These are phyloP conservation scores for Shinisaurus crocodilurus DNA, from an alignment of 2,113 vertebrate species.

Conservation along the genomic window DNA sequence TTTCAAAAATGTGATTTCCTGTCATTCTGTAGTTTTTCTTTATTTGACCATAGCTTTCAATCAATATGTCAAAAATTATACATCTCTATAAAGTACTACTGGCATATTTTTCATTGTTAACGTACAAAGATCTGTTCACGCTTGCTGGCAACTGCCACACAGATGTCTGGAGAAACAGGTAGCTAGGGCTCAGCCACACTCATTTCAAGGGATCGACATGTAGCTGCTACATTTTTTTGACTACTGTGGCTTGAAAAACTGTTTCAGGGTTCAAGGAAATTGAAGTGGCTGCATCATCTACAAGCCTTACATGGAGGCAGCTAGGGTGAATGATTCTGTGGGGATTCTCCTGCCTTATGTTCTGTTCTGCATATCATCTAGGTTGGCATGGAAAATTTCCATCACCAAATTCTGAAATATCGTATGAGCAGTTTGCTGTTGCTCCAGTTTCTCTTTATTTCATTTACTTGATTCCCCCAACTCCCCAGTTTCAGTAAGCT, in stretches of 20 bases:
- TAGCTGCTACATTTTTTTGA: not conserved
- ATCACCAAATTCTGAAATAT: not conserved
- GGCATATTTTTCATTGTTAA: conserved; percentile 4
- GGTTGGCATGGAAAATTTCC: not conserved
- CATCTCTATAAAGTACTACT: not conserved
- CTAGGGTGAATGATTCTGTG: not conserved
- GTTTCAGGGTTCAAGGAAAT: not conserved
- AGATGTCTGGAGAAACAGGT: not conserved
- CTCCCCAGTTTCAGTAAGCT: not conserved
- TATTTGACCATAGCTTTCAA: conserved; percentile 37
- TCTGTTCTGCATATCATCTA: not conserved
- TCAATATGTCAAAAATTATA: conserved; percentile 18
- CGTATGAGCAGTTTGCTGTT: not conserved
- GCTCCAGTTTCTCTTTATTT: not conserved
- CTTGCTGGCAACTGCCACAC: not conserved
- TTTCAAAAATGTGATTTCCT: conserved; percentile 21
- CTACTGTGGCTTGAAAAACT: not conserved
- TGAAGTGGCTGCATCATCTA: not conserved
- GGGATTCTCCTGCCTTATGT: not conserved
- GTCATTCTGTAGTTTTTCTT: not conserved
- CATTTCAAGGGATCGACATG: not conserved
- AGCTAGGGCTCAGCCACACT: not conserved
- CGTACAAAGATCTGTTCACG: not conserved
- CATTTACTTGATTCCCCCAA: not conserved
- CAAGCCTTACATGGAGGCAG: not conserved